These are phyloP conservation scores for Lethenteron camtschaticum DNA, from an alignment of 2,113 vertebrate genomes.

Conservation along the genomic window DNA sequence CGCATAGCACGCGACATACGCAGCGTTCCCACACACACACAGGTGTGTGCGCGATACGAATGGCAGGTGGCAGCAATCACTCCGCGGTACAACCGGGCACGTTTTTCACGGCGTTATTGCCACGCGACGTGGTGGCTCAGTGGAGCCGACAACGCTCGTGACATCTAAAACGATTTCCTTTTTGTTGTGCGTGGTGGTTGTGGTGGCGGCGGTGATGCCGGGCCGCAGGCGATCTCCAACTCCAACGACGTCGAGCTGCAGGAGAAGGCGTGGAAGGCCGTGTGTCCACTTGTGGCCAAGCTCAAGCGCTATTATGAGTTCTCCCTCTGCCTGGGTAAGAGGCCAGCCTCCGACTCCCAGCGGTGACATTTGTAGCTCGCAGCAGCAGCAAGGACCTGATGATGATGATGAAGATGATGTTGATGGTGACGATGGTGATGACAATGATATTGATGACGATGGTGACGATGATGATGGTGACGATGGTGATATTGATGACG, in stretches of 20 bases:
- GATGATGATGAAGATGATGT: background rate
- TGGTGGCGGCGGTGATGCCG: no score
- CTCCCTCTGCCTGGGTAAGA: constrained; percentile 53
- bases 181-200: no score
- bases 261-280: constrained; percentile 65
- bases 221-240: constrained; percentile 52
- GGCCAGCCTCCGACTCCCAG: accelerated
- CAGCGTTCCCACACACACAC: no score
- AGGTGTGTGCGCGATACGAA: no score
- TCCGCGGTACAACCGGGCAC: no score
- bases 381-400: background rate
- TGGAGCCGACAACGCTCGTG: no score
- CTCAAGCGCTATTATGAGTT: constrained; percentile 79
- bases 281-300: constrained; percentile 68
- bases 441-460: background rate
- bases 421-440: background rate
- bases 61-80: no score
- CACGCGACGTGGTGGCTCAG: no score
- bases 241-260: constrained; percentile 55
- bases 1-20: no score
- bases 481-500: background rate
- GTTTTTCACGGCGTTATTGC: no score
- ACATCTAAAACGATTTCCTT: no score
- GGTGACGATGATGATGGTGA: background rate
- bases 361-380: no score